Evolutionary conservation across 2,113 vertebrate genomes (phyloP).

Genomic region (Ammospiza caudacuta): DNA sequence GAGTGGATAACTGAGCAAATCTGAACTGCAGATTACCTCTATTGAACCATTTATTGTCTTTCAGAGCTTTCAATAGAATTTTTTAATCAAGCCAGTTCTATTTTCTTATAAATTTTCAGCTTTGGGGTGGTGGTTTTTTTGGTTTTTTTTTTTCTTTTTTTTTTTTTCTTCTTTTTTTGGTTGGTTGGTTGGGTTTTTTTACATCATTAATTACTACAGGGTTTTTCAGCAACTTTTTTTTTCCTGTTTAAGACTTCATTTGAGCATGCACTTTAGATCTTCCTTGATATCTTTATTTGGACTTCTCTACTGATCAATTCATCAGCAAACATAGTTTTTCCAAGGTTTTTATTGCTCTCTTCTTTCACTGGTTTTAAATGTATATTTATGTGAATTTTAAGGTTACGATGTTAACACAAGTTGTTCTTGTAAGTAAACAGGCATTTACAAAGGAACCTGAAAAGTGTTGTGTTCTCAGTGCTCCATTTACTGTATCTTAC

Average conservation of each 20-base stretch:
- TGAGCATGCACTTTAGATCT: conserved; percentile 28
- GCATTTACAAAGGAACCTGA: neutral
- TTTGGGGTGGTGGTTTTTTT: neutral
- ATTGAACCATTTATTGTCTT: conserved; percentile 70
- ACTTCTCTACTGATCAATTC: neutral
- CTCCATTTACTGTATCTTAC: neutral
- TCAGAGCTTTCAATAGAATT: conserved; percentile 73
- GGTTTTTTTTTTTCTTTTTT: neutral
- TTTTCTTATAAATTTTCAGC: conserved; percentile 63
- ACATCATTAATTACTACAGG: conserved; percentile 29
- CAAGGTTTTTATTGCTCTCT: neutral
- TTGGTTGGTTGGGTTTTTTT: neutral
- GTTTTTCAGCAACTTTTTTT: neutral
- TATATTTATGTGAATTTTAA: neutral
- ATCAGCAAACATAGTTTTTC: neutral
- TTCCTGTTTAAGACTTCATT: neutral
- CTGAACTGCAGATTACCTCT: conserved; percentile 64
- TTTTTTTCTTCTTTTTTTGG: neutral
- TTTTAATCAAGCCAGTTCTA: conserved; percentile 70
- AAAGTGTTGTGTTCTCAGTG: neutral
- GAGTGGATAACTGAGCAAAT: conserved; percentile 74
- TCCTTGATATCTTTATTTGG: conserved; percentile 35
- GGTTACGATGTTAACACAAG: neutral
- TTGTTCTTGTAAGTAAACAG: neutral
- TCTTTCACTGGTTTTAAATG: neutral